Evolutionary conservation across 2,797 vertebrate species (phyloP), one percentile per base, ranked within the genome.

Genomic region (Gobionotothen gibberifrons): DNA sequence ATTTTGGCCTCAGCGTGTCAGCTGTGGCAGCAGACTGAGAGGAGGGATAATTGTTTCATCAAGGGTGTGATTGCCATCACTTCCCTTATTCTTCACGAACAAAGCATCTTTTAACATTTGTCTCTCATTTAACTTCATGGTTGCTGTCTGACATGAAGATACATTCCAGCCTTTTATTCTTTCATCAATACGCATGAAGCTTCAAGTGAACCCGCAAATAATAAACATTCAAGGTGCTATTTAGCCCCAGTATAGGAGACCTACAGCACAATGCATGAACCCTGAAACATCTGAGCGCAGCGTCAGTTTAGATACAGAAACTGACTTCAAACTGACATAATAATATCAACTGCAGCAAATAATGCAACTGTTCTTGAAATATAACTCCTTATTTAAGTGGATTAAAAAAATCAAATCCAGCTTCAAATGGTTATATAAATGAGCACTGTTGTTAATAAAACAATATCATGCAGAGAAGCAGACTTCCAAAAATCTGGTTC

Each of bases 31-130:
- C 74, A 77, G 80, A 81, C 73, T 81, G 81, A 85, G 78, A 74
- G 82, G 78, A 80, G 72, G 72, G 82, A 85, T 90, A 86, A 92
- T 92, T 88, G 92, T 92, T 91, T 90, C 74, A 67, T 90, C 90
- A 89, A 90, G 88, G 77, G 78, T 83, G 87, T 87, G 85, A 92
- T 89, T 90, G 87, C 85, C 85, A 85, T 85, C 80, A 58, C 81
- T 80, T 89, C 69, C 88, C 76, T 83, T 80, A 63, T 75, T 83
- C 76, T 76, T 29, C 44, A 60, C 7, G 73, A 85, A 81, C 65
- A 83, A 86, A 81, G 72, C 66, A 79, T 81, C 79, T 87, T 88
- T 89, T 78, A 86, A 82, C 80, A 85, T 80, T 84, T 83, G 80
- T 74, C 77, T 84, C 58, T 82, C 70, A 68, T 87, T 87, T 81